A percentile compares a stretch with the other conserved stretches of the same genome.
Evolutionary conservation across 2,797 vertebrate species (phyloP).

Genomic region (Sebastes matsubarae): DNA sequence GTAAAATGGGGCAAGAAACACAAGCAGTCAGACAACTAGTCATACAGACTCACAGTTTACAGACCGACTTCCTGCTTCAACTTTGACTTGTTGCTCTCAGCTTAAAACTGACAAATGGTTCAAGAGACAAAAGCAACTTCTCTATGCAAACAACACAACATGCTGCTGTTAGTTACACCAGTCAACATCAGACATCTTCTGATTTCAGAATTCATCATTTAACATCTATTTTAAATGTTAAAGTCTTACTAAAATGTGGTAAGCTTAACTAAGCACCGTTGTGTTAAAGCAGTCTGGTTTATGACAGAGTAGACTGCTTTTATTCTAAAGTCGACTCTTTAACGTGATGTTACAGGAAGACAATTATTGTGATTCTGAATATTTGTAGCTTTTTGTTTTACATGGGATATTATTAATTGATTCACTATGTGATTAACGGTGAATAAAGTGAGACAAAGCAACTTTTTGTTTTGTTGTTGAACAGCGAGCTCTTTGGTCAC

Average conservation of each 20-base stretch:
- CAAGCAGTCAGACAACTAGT: too few species aligned
- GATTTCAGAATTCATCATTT: too few species aligned
- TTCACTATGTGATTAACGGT: too few species aligned
- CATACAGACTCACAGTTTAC: neutral
- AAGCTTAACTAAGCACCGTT: neutral
- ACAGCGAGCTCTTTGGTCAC: too few species aligned
- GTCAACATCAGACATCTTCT: too few species aligned
- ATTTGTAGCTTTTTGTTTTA: too few species aligned
- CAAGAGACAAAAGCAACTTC: neutral
- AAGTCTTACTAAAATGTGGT: neutral
- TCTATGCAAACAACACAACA: neutral
- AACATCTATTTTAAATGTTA: neutral
- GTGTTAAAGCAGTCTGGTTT: neutral
- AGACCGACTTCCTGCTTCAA: neutral
- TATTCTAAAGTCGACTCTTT: neutral
- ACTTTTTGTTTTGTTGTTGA: too few species aligned
- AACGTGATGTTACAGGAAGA: too few species aligned
- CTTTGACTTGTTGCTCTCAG: neutral
- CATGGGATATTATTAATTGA: too few species aligned
- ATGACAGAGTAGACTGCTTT: neutral
- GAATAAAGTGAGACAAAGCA: too few species aligned
- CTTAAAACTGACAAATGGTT: neutral
- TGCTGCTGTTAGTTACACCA: neutral
- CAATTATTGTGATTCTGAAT: too few species aligned
- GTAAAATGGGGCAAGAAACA: too few species aligned